A percentile compares a stretch with the other conserved stretches of the same genome.
phyloP scores from a whole-genome alignment of 2,797 vertebrate genomes.

The Sphenodon punctatus region DNA sequence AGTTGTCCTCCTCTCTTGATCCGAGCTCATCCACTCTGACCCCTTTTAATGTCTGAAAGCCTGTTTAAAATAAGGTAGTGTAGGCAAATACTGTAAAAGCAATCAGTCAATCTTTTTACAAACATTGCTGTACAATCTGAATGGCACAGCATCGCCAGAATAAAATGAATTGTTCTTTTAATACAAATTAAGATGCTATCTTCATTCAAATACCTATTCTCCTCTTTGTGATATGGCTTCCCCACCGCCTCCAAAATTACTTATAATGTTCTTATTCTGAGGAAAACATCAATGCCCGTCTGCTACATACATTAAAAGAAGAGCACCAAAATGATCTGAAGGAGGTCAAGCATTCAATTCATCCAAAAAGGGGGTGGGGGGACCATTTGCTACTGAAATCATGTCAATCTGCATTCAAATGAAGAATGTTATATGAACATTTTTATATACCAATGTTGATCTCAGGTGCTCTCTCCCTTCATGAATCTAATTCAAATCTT shows the following conservation, averaged over 20 bases:
- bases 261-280: neutral
- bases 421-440: slow-evolving; percentile 1
- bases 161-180: neutral
- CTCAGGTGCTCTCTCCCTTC: slow-evolving; percentile 54
- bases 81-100: neutral
- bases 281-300: neutral
- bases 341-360: neutral
- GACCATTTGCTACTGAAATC: slow-evolving; percentile 25
- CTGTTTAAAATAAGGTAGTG: neutral
- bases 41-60: neutral
- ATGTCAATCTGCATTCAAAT: slow-evolving; percentile 14
- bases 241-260: neutral
- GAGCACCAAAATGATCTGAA: neutral
- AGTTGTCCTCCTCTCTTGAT: neutral
- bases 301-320: neutral
- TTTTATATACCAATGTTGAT: slow-evolving; percentile 48
- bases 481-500: slow-evolving; percentile 35
- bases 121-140: neutral
- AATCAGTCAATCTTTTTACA: neutral
- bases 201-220: neutral
- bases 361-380: slow-evolving; percentile 19
- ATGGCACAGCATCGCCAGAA: too few species aligned
- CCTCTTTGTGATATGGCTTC: neutral
- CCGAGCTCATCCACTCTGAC: neutral
- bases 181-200: neutral